Percentiles rank a stretch among this genome's conserved stretches.
Conservation (phyloP, 2,888 invertebrate genomes). For the Anaspis maculata region DNA sequence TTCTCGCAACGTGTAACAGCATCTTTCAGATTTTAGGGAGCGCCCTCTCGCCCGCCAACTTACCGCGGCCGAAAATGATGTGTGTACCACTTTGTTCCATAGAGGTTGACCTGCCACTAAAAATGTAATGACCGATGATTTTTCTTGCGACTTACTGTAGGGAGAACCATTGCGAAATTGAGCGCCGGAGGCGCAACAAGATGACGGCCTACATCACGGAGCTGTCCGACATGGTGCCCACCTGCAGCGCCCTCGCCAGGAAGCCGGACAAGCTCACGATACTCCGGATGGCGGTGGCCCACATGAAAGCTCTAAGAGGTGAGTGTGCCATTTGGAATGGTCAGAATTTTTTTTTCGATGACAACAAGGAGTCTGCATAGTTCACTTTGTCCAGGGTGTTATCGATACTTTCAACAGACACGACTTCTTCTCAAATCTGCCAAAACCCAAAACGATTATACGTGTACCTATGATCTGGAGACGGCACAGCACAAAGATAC, state of each 20-base stretch:
- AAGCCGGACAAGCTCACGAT: slow-evolving; percentile 99
- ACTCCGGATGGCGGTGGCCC: slow-evolving; percentile 97
- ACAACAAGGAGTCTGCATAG: slow-evolving; percentile 11
- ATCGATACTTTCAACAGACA: no score
- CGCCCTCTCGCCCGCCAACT: slow-evolving; percentile 2
- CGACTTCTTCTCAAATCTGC: no score
- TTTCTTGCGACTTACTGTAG: slow-evolving; percentile 56
- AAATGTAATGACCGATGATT: slow-evolving; percentile 35
- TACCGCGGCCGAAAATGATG: no score
- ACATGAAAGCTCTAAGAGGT: slow-evolving; percentile 98
- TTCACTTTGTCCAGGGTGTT: neutral
- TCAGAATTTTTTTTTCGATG: neutral
- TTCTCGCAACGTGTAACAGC: no score
- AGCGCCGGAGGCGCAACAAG: slow-evolving; percentile 95
- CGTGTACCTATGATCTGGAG: no score
- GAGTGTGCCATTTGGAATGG: no score
- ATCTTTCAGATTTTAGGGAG: slow-evolving; percentile 4
- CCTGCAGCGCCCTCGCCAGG: slow-evolving; percentile 93
- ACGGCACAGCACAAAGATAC: no score
- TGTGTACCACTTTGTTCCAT: neutral
- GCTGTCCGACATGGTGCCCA: slow-evolving; percentile 98
- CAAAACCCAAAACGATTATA: no score
- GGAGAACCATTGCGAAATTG: slow-evolving; percentile 99
- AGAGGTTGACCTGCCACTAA: slow-evolving; percentile 9
- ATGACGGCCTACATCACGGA: slow-evolving; percentile 99